Evolutionary conservation across 2,797 vertebrate genomes (phyloP).

Genomic region (Tachyglossus aculeatus): DNA sequence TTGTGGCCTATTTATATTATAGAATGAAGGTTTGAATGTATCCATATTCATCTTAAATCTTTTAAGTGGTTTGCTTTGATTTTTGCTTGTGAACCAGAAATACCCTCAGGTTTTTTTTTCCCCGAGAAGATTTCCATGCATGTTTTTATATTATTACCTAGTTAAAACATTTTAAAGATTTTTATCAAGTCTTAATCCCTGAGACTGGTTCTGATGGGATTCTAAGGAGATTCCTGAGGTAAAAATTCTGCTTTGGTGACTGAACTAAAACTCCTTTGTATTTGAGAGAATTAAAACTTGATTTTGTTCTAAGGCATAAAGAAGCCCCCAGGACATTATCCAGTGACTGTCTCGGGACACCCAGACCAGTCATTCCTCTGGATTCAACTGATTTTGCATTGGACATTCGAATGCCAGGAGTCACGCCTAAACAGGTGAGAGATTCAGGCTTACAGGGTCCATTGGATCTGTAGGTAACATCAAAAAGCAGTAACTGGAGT

Average conservation of each 20-base stretch:
- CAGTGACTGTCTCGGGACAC: slow-evolving; percentile 80
- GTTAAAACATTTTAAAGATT: not conserved
- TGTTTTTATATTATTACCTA: not conserved
- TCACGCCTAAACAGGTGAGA: slow-evolving; percentile 85
- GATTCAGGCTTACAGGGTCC: slow-evolving; percentile 6
- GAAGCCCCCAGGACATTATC: slow-evolving; percentile 74
- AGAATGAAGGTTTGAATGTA: not conserved
- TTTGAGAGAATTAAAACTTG: not conserved
- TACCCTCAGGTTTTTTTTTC: too few relatives aligned
- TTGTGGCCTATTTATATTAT: not conserved
- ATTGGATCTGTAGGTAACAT: not conserved
- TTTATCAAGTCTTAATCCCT: not conserved
- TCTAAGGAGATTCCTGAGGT: not conserved
- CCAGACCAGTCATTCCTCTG: slow-evolving; percentile 71
- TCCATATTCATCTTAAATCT: too few relatives aligned
- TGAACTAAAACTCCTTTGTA: not conserved
- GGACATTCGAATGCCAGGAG: slow-evolving; percentile 90
- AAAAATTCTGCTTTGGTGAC: not conserved
- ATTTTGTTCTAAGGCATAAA: slow-evolving; percentile 77
- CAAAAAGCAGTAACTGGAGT: not conserved
- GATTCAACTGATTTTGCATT: slow-evolving; percentile 86
- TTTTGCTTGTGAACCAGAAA: too few relatives aligned
- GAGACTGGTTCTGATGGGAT: not conserved
- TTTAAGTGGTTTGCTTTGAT: too few relatives aligned
- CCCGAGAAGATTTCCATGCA: too few relatives aligned